Conservation (phyloP, 2,797 vertebrate genomes). For the Podarcis lilfordi region DNA sequence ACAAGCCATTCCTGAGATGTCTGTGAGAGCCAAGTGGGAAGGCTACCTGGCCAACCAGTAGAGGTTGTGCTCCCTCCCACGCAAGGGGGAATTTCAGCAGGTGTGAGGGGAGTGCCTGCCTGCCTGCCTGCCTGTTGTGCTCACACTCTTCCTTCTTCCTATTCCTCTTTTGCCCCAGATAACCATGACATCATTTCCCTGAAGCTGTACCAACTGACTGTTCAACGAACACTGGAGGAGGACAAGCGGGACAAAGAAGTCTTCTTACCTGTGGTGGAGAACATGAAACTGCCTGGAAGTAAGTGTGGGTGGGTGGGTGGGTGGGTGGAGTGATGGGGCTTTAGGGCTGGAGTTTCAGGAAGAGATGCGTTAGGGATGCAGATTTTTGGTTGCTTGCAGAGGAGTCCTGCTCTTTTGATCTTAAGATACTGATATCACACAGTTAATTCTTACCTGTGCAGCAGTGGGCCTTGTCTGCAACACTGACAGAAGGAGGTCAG, state of each 20-base stretch:
- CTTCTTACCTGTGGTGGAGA: slow-evolving; percentile 91
- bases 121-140: rapidly evolving
- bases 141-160: rapidly evolving
- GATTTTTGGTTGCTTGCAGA: too few species aligned
- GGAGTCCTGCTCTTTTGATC: background rate
- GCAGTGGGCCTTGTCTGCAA: background rate
- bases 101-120: rapidly evolving
- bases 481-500: background rate
- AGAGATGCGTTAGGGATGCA: background rate
- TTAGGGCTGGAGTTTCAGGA: background rate
- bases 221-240: slow-evolving; percentile 86
- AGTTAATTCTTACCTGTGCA: background rate
- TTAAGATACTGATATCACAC: too few species aligned
- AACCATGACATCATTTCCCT: slow-evolving; percentile 95
- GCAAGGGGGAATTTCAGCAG: background rate
- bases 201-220: slow-evolving; percentile 93
- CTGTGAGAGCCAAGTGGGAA: background rate
- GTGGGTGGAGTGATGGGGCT: background rate
- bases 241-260: slow-evolving; percentile 87
- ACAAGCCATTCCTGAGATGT: too few species aligned
- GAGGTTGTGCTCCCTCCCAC: background rate
- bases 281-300: slow-evolving; percentile 87
- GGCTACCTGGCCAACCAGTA: background rate
- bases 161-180: slow-evolving; percentile 74
- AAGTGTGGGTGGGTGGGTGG: slow-evolving; percentile 38